phyloP scores from a whole-genome alignment of 2,113 vertebrate species.

The Zosterops lateralis region DNA sequence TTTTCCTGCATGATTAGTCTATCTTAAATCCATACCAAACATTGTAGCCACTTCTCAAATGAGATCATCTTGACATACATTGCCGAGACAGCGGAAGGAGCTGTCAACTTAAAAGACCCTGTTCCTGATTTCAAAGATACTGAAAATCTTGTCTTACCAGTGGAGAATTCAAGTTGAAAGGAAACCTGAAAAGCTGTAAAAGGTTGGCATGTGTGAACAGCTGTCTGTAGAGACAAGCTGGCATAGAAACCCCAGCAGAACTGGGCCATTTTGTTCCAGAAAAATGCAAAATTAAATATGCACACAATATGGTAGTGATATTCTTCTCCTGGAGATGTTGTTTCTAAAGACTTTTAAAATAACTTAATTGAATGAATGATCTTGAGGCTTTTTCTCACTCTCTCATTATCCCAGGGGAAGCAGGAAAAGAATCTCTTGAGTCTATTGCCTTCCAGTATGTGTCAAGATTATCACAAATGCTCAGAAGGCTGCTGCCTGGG shows the following conservation, averaged over 20 bases:
- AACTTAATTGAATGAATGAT: neutral
- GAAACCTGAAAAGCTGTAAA: neutral
- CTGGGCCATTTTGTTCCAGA: neutral
- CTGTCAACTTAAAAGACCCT: neutral
- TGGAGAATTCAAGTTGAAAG: neutral
- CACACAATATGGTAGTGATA: neutral
- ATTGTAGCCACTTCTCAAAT: neutral
- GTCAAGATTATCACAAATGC: neutral
- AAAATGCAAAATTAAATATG: neutral
- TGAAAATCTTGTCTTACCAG: neutral
- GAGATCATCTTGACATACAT: neutral
- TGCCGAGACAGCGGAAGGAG: neutral
- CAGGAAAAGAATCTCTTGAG: neutral
- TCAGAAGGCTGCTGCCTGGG: neutral
- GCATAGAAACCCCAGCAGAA: neutral
- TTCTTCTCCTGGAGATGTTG: neutral
- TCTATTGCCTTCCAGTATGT: neutral
- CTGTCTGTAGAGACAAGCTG: constrained; percentile 5
- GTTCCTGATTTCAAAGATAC: neutral
- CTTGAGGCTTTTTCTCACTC: neutral
- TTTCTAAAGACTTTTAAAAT: neutral
- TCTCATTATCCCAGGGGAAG: neutral
- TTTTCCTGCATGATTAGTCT: neutral
- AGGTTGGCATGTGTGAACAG: neutral
- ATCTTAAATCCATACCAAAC: neutral